Base-by-base conservation (phyloP, 2,113 vertebrate genomes). In the Boleophthalmus pectinirostris region DNA sequence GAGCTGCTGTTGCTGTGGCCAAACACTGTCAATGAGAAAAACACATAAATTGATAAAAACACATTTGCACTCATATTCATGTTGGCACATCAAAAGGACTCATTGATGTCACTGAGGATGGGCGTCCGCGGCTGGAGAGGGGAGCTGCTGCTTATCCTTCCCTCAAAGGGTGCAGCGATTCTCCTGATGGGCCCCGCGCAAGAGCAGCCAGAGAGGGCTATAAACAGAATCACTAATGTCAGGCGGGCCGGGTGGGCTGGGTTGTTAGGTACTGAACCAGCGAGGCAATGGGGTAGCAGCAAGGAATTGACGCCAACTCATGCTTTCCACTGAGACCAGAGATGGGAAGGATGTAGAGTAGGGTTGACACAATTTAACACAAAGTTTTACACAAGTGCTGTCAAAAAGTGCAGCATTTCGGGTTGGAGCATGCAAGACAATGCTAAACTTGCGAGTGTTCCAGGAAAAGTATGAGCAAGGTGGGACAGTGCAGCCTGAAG, bases 221-320 rank as follows among this genome's bases (percentile, higher is more conserved):
- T 93, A 94, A 94, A 94, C 92, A 91, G 93, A 94, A 94, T 94
- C 86, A 86, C 84, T 94, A 94, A 94, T 93, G 92, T 81, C 90
- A 83, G 84, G 89, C 88, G 79, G 85, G 89, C 61, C 75, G 79
- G 80, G 86, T 80, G 88, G 90, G 86, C 80, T 86, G 90, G 86
- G 80, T 78, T 82, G 90, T 88, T 88, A 91, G 86, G 88, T 88
- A 87, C 83, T 66, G 87, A 88, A 82, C 88, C 76, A 89, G 89
- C 14, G 84, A 79, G 85, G 86, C 87, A 68, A 81, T 51, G 82
- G 90, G 87, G 84, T 89, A 89, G 89, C 82, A 60, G 81, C 82
- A 89, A 58, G 85, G 84, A 81, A 85, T 86, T 75, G 85, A 91
- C 81, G 90, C 91, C 92, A 93, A 85, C 85, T 90, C 88, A 60